Conservation (phyloP, 2,888 invertebrate genomes). For the Drosophila neoperkinsi region DNA sequence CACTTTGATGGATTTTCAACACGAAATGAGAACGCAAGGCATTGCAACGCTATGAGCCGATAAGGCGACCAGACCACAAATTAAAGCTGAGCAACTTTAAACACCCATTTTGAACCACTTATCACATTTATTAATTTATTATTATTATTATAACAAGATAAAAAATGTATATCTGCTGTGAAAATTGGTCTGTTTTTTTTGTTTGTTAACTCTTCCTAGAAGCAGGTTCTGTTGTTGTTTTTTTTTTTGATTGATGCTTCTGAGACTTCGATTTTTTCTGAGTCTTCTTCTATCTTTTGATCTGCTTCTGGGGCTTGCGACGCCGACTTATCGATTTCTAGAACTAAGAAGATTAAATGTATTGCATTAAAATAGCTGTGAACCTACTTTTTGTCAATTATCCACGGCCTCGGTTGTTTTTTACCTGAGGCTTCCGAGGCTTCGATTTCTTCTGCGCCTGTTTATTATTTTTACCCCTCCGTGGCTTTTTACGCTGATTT, state of each 20-base stretch:
- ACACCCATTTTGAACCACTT: slow-evolving; percentile 13
- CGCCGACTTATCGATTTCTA: not conserved
- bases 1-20: slow-evolving; percentile 67
- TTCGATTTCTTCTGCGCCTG: not conserved
- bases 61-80: slow-evolving; percentile 46
- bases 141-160: not conserved
- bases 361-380: not conserved
- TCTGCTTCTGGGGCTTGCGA: not conserved
- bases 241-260: not conserved
- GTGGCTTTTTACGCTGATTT: not conserved
- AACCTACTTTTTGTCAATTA: not conserved
- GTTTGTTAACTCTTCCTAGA: not conserved
- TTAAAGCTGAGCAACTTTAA: slow-evolving; percentile 29
- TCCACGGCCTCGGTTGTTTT: not conserved
- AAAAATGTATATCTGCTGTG: not conserved
- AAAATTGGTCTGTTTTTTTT: not conserved
- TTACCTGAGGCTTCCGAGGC: not conserved
- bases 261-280: not conserved
- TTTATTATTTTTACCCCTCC: not conserved
- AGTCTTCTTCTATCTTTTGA: not conserved
- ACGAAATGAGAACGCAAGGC: slow-evolving; percentile 45
- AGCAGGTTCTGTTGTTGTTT: not conserved
- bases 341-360: not conserved
- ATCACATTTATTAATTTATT: slow-evolving; percentile 12
- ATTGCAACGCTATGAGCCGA: slow-evolving; percentile 31